phyloP scores from a whole-genome alignment of 1,140 invertebrate species.

The Oreohelix idahoensis region DNA sequence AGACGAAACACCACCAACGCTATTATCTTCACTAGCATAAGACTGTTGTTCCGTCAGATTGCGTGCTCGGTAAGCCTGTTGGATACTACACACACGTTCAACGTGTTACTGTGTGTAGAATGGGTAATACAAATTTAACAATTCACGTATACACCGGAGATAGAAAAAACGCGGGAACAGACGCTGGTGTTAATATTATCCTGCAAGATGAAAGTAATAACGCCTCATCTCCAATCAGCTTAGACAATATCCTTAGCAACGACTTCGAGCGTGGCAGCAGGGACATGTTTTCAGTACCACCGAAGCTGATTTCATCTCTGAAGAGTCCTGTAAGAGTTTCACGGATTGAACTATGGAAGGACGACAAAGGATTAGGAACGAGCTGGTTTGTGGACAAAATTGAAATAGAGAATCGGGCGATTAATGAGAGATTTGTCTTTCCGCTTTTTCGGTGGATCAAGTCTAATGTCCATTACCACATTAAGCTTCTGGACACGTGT shows the following conservation, averaged over 20 bases:
- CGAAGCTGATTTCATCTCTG: conserved; percentile 43
- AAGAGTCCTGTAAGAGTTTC: conserved; percentile 47
- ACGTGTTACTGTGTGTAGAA: too few relatives aligned
- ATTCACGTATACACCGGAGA: conserved; percentile 65
- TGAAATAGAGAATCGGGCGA: conserved; percentile 63
- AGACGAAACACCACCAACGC: too few relatives aligned
- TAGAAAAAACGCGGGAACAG: conserved; percentile 69
- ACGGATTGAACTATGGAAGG: conserved; percentile 70
- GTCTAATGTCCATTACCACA: conserved; percentile 67
- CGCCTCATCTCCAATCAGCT: conserved; percentile 53
- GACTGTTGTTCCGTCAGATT: too few relatives aligned
- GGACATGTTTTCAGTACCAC: conserved; percentile 59
- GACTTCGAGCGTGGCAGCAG: conserved; percentile 71
- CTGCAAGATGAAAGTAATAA: conserved; percentile 65
- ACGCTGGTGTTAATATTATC: conserved; percentile 70
- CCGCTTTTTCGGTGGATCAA: conserved; percentile 74
- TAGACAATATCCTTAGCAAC: conserved; percentile 67
- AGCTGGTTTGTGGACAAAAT: conserved; percentile 73
- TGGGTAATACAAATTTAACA: neutral
- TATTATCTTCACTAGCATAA: too few relatives aligned
- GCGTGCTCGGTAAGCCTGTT: too few relatives aligned
- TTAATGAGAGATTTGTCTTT: conserved; percentile 66
- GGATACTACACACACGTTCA: too few relatives aligned
- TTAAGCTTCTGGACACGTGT: conserved; percentile 71
- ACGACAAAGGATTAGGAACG: conserved; percentile 64